Base-by-base conservation (phyloP, 2,113 vertebrate genomes). In the Oxygymnocypris stewartii region DNA sequence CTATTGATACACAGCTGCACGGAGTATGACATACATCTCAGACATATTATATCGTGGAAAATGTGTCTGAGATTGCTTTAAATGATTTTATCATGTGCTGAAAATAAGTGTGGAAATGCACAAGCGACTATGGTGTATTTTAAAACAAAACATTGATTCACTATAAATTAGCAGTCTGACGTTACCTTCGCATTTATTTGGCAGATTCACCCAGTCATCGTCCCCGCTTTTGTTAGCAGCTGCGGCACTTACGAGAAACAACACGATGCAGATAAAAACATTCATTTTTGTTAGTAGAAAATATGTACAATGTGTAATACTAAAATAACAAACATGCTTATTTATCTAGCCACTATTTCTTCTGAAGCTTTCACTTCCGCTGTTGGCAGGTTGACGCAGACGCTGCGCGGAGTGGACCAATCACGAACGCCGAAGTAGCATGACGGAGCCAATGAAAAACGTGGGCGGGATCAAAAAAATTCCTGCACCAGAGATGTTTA, bases 171-270 rank as follows among this genome's bases (percentile, higher is more conserved):
- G 28, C 18, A 84, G 20, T 88, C 88, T 95, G 2, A 31, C 28
- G 28, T 31, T 31, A 98, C 97, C 97, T 96, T 99, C 98, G 92
- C 98, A 99, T 92, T 96, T 98, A 94, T 97, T 96, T n/a, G 98
- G 97, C 42, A 99, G 93, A 87, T 97, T 93, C 6, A 98, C 97
- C 97, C 98, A 98, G 13, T 98, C 97, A 35, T 95, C 94, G 86
- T 97, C 97, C 0, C 95, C 96, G 80, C 31, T 91, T 13, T 51
- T 94, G 23, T 75, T 69, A 0, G 87, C 92, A 0, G 88, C 90
- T 87, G 84, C 85, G 0, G 83, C 86, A 75, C 80, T 40, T 23
- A 51, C 82, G 47, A 84, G 9, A 0, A 92, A 31, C 73, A 94
- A 51, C 47, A 47, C 63, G 2, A 92, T 6, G 20, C n/a, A 89